Evolutionary conservation across 2,113 vertebrate species (phyloP), one percentile per base, ranked within the genome.

Genomic region (Nannobrachium achirus): DNA sequence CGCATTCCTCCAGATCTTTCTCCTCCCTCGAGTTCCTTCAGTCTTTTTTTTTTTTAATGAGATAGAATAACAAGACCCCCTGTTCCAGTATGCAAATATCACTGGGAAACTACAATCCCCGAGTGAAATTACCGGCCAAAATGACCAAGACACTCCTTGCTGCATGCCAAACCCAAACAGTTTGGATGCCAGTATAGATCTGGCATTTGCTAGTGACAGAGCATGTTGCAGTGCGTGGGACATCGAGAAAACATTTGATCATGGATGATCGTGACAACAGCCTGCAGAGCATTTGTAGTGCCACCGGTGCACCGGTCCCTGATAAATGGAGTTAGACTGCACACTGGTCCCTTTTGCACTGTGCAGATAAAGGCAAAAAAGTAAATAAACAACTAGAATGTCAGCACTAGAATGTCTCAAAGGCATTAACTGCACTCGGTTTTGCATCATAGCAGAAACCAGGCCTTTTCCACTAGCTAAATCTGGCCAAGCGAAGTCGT

Each of bases 371-470:
- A 68, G 56, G 57, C 55, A 59, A 73, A 71, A 11, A 73, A 70
- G 81, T 75, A 90, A 89, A 90, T 75, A 92, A 91, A 87, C 86
- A 89, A 88, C 73, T 69, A 69, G 88, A 92, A 91, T 89, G 88
- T 90, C 89, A 89, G 89, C 78, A 86, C 80, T 75, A 70, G 81
- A 70, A 76, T 10, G 76, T 91, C 91, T 90, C 91, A 6, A 59
- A 87, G 87, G 88, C 81, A 86, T 89, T 84, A 62, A 71, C 69
- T 57, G 69, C 83, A 77, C 81, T 88, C 82, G 69, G 57, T 74
- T 86, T 78, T 88, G 81, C 86, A 80, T 89, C 75, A 64, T 69
- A 78, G 80, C 79, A 85, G 74, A 86, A 82, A 74, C 6, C 7
- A 56, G 51, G 16, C 33, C 64, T 69, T 69, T 74, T 71, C 48